These are phyloP conservation scores for Drosophila burlai DNA, from an alignment of 1,140 invertebrate genomes.

Conservation along the genomic window DNA sequence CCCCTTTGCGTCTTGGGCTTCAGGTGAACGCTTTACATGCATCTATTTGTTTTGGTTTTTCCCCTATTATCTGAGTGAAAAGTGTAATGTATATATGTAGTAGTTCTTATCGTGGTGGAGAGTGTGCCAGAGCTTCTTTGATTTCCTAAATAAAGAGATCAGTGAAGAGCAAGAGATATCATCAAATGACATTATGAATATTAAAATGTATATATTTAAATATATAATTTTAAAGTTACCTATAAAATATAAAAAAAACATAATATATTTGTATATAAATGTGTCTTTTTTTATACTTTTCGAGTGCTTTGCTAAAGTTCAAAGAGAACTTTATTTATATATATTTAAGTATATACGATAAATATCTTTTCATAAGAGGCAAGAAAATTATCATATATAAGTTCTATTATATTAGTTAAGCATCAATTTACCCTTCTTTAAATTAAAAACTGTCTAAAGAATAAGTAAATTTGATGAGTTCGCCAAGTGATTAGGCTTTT, in stretches of 20 bases:
- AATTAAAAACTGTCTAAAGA: neutral
- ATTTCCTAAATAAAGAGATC: neutral
- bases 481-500: neutral
- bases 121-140: neutral
- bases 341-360: too few species aligned
- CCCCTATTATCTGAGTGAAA: constrained; percentile 18
- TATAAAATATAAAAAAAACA: too few species aligned
- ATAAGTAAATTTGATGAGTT: neutral
- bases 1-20: neutral
- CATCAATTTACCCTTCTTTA: neutral
- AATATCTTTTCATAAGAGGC: too few species aligned
- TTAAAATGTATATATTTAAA: too few species aligned
- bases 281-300: too few species aligned
- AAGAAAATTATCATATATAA: too few species aligned
- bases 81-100: constrained; percentile 6
- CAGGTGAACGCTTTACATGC: constrained; percentile 12
- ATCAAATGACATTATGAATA: too few species aligned
- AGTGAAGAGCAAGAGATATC: neutral
- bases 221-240: too few species aligned
- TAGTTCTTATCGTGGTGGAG: constrained; percentile 14
- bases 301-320: too few species aligned
- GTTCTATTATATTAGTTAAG: neutral
- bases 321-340: too few species aligned
- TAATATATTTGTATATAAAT: too few species aligned
- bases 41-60: constrained; percentile 14